These are phyloP conservation scores for Abscondita cerata DNA, from an alignment of 2,888 invertebrate species.

Conservation along the genomic window DNA sequence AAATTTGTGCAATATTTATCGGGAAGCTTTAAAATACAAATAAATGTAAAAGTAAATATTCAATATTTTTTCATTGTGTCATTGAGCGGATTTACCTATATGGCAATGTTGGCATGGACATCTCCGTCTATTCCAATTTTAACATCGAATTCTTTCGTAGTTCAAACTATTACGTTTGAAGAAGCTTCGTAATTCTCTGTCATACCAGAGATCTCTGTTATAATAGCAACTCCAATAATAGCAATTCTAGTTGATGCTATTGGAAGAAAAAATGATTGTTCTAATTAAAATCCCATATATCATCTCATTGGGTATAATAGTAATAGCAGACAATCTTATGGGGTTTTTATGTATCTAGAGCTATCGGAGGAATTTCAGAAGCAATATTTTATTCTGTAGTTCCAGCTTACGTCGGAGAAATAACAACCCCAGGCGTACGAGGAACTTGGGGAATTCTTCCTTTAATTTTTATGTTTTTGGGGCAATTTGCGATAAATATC, in stretches of 20 bases:
- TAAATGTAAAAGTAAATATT: too few relatives aligned
- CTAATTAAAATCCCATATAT: conserved; percentile 37
- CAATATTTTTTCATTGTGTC: neutral
- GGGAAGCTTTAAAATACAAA: too few relatives aligned
- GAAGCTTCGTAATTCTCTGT: conserved; percentile 51
- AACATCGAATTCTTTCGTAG: conserved; percentile 42
- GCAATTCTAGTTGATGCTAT: neutral
- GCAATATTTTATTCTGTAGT: conserved; percentile 44
- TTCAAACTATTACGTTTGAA: conserved; percentile 45
- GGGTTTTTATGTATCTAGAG: conserved; percentile 45
- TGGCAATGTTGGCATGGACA: conserved; percentile 42
- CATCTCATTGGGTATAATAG: conserved; percentile 9
- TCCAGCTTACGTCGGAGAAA: conserved; percentile 50
- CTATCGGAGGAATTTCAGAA: conserved; percentile 46
- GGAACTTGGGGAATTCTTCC: conserved; percentile 49
- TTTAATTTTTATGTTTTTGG: conserved; percentile 43
- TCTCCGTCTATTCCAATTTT: conserved; percentile 51
- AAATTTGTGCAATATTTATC: too few relatives aligned
- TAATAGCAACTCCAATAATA: neutral
- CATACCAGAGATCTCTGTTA: conserved; percentile 44
- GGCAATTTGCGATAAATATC: conserved; percentile 55
- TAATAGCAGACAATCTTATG: neutral
- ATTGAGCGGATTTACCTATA: neutral
- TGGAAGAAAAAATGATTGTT: conserved; percentile 40
- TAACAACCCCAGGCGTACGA: conserved; percentile 47